Percentiles rank a stretch among this genome's conserved stretches.
Conservation (phyloP, 2,113 vertebrate species). For the Tychaedon coryphoeus region DNA sequence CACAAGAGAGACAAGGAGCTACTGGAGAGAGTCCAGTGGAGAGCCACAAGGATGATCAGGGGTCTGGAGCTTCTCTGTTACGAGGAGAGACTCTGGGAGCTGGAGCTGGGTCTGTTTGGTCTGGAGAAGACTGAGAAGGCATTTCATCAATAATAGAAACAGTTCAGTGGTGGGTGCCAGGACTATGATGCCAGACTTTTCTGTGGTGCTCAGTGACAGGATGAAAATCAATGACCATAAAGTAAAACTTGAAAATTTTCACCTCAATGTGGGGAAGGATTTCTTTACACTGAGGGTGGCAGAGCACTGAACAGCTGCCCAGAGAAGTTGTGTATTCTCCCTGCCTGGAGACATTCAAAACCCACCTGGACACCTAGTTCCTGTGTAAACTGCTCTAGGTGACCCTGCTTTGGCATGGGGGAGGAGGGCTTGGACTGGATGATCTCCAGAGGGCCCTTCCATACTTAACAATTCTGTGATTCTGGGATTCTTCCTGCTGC, state of each 20-base stretch:
- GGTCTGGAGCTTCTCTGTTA: background rate
- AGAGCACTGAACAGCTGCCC: background rate
- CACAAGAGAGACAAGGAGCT: background rate
- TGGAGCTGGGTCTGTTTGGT: background rate
- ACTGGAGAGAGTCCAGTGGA: background rate
- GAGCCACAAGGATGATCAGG: background rate
- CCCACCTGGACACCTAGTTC: rapidly evolving
- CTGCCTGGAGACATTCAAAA: background rate
- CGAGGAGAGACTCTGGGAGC: background rate
- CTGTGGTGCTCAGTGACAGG: no score
- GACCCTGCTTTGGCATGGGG: background rate
- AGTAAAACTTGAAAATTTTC: rapidly evolving
- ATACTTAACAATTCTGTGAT: background rate
- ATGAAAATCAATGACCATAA: background rate
- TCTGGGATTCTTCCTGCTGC: background rate
- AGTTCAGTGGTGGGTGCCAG: rapidly evolving
- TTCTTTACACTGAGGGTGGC: background rate
- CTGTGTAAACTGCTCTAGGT: background rate
- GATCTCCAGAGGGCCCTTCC: background rate
- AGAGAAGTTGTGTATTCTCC: rapidly evolving
- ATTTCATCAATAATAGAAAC: background rate
- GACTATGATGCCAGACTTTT: background rate
- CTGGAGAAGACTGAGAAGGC: background rate
- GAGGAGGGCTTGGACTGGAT: background rate
- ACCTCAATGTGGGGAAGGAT: no score